A percentile compares a stretch with the other conserved stretches of the same genome.
phyloP scores from a whole-genome alignment of 2,888 invertebrate species.

The Linnaemya vulpina region DNA sequence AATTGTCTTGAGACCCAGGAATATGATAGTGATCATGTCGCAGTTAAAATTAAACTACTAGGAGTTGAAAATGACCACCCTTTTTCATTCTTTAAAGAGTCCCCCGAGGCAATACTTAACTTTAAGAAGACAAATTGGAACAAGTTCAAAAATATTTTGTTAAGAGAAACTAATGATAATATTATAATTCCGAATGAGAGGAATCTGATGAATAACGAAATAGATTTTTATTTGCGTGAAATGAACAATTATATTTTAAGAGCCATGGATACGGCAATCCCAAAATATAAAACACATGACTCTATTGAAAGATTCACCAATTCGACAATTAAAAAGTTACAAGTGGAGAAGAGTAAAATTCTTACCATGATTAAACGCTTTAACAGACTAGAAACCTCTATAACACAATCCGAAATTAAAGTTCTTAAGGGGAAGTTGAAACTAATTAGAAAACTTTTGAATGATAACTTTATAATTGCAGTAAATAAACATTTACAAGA shows the following conservation, averaged over 20 bases:
- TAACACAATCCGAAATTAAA: conserved; percentile 7
- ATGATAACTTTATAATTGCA: conserved; percentile 35
- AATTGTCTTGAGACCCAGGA: conserved; percentile 20
- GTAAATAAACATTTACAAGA: conserved; percentile 41
- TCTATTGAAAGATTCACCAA: conserved; percentile 23
- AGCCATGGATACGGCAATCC: conserved; percentile 17
- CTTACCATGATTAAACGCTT: conserved; percentile 36
- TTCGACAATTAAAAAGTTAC: conserved; percentile 36
- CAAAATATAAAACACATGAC: conserved; percentile 22
- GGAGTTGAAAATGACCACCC: conserved; percentile 8
- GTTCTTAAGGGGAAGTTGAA: not conserved
- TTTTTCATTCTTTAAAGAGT: conserved; percentile 1
- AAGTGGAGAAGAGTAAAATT: conserved; percentile 39
- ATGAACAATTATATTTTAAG: conserved; percentile 18
- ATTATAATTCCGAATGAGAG: conserved; percentile 1
- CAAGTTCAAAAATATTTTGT: conserved; percentile 5
- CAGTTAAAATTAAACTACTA: conserved; percentile 10
- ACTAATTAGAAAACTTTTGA: conserved; percentile 26
- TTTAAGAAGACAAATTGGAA: conserved; percentile 22
- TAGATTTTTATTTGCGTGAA: conserved; percentile 27
- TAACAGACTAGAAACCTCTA: conserved; percentile 29
- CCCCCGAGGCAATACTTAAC: not conserved
- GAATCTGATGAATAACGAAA: conserved; percentile 8
- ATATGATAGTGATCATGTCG: conserved; percentile 29
- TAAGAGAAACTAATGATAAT: conserved; percentile 1